phyloP scores from a whole-genome alignment of 2,113 vertebrate genomes.

The Catharus fuscescens region DNA sequence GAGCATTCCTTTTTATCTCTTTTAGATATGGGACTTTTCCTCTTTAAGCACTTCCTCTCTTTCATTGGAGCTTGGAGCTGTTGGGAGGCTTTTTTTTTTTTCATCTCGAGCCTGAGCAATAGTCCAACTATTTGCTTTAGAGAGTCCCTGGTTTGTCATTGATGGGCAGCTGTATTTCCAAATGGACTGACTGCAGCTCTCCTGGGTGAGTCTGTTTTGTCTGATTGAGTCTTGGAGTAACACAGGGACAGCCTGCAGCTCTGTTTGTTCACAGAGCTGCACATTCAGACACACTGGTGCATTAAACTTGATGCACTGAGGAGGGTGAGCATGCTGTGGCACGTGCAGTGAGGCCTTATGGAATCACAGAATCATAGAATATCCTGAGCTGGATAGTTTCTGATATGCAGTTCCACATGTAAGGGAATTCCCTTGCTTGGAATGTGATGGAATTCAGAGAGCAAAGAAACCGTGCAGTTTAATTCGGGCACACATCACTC shows the following conservation, averaged over 20 bases:
- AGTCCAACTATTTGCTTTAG: background rate
- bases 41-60: background rate
- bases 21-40: background rate
- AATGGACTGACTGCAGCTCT: background rate
- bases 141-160: background rate
- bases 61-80: background rate
- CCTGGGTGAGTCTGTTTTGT: background rate
- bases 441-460: background rate
- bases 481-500: background rate
- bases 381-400: background rate
- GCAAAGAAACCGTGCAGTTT: background rate
- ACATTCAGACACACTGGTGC: background rate
- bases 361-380: background rate
- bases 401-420: background rate
- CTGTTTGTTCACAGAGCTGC: background rate
- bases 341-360: background rate
- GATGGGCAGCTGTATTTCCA: slow-evolving; percentile 15
- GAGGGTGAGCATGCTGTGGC: background rate
- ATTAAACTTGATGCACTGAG: background rate
- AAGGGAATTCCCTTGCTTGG: slow-evolving; percentile 9
- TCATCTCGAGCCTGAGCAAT: background rate
- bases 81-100: background rate
- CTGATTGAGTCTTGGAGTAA: background rate
- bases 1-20: slow-evolving; percentile 17
- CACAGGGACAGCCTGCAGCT: background rate